A percentile compares a stretch with the other conserved stretches of the same genome.
Conservation (phyloP, 1,140 invertebrate species). For the Bombus difficillimus region DNA sequence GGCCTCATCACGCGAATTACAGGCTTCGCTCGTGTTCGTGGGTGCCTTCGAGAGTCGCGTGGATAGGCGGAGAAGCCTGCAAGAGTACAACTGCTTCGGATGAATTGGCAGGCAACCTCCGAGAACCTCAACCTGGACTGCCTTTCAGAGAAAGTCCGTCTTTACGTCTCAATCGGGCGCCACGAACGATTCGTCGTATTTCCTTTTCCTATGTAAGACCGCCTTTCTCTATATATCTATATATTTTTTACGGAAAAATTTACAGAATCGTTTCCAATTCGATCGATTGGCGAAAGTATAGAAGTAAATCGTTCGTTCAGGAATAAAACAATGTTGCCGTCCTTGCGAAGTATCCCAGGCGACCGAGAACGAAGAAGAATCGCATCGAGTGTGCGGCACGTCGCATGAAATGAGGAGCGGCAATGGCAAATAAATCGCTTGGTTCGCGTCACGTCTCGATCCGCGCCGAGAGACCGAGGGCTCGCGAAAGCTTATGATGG, state of each 20-base stretch:
- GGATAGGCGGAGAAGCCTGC: constrained; percentile 74
- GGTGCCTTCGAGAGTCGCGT: constrained; percentile 75
- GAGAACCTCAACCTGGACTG: not conserved
- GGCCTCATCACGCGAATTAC: constrained; percentile 80
- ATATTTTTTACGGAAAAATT: no score
- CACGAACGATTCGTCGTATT: no score
- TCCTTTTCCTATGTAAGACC: no score
- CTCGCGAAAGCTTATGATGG: constrained; percentile 75
- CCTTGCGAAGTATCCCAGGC: not conserved
- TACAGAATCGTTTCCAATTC: not conserved
- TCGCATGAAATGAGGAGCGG: constrained; percentile 81
- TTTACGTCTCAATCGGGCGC: not conserved
- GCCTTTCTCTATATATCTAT: no score
- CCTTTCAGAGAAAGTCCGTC: not conserved
- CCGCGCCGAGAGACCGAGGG: constrained; percentile 58
- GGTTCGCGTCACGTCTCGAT: constrained; percentile 81
- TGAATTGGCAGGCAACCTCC: constrained; percentile 55
- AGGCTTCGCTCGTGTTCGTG: constrained; percentile 73
- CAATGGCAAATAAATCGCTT: constrained; percentile 83
- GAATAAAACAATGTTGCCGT: constrained; percentile 5
- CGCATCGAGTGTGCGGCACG: constrained; percentile 70
- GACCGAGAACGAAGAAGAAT: constrained; percentile 10
- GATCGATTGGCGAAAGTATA: not conserved
- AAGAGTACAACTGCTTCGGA: constrained; percentile 49
- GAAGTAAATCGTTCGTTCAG: not conserved